Evolutionary conservation across 2,888 invertebrate species (phyloP).

Genomic region (Sarcophaga rosellei): DNA sequence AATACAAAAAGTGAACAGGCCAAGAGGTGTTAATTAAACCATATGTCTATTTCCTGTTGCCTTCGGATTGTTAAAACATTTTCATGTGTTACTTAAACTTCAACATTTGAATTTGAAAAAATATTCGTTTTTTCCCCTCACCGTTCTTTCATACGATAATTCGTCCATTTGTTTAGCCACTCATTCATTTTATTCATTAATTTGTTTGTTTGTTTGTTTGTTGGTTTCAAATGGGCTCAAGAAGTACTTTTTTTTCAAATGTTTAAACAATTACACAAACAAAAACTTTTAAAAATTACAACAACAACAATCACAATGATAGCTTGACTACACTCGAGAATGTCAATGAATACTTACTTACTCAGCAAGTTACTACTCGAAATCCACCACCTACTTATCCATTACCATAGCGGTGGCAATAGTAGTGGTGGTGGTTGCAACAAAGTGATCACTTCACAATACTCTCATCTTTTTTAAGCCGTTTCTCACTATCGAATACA

Average conservation of each 20-base stretch:
- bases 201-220: conserved; percentile 35
- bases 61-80: not conserved
- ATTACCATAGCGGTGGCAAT: conserved; percentile 10
- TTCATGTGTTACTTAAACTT: conserved; percentile 9
- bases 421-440: conserved; percentile 20
- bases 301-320: conserved; percentile 46
- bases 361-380: not conserved
- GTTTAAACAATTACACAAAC: conserved; percentile 53
- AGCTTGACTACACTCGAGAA: conserved; percentile 40
- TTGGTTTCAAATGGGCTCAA: conserved; percentile 48
- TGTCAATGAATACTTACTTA: not conserved
- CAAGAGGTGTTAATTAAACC: conserved; percentile 45
- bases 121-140: not conserved
- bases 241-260: conserved; percentile 53
- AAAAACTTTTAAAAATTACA: conserved; percentile 47
- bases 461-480: conserved; percentile 5
- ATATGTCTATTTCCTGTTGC: conserved; percentile 22
- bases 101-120: not conserved
- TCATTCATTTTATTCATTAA: not conserved
- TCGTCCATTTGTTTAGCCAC: not conserved
- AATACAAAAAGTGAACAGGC: conserved; percentile 20
- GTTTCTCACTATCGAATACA: too few relatives aligned
- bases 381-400: conserved; percentile 15
- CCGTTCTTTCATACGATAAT: conserved; percentile 5
- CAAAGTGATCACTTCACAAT: not conserved